Evolutionary conservation across 2,113 vertebrate genomes (phyloP).

Genomic region (Columbina picui): DNA sequence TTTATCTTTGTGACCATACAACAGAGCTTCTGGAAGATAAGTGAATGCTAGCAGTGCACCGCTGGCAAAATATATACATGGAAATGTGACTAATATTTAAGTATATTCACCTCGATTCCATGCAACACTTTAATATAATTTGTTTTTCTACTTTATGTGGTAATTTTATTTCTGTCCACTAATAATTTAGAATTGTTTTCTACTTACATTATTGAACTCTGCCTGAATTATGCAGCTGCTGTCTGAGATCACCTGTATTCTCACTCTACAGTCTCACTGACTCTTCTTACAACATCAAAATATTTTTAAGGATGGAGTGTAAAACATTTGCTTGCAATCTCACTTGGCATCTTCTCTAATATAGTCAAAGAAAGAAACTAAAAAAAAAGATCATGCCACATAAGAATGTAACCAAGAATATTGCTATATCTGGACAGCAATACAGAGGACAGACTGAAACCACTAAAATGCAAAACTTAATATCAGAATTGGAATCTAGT

Average conservation of each 20-base stretch:
- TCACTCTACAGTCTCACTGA: background rate
- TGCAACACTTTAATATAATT: background rate
- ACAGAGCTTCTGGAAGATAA: background rate
- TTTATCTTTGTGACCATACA: slow-evolving; percentile 5
- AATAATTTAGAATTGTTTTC: background rate
- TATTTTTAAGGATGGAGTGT: background rate
- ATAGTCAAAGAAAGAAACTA: background rate
- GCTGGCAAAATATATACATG: background rate
- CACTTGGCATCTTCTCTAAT: background rate
- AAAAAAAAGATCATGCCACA: background rate
- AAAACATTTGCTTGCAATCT: slow-evolving; percentile 22
- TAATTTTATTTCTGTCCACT: background rate
- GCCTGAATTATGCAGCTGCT: background rate
- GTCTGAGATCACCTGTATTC: background rate
- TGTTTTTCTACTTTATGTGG: background rate
- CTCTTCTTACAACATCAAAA: background rate
- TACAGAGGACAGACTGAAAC: background rate
- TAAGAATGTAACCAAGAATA: background rate
- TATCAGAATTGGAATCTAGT: slow-evolving; percentile 13
- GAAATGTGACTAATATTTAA: background rate
- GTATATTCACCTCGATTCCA: background rate
- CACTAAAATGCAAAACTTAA: background rate
- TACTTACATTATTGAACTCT: background rate
- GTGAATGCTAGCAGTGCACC: background rate
- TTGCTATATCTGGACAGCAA: background rate